Evolutionary conservation across 2,888 invertebrate species (phyloP).

Genomic region (Chelonus formosanus): DNA sequence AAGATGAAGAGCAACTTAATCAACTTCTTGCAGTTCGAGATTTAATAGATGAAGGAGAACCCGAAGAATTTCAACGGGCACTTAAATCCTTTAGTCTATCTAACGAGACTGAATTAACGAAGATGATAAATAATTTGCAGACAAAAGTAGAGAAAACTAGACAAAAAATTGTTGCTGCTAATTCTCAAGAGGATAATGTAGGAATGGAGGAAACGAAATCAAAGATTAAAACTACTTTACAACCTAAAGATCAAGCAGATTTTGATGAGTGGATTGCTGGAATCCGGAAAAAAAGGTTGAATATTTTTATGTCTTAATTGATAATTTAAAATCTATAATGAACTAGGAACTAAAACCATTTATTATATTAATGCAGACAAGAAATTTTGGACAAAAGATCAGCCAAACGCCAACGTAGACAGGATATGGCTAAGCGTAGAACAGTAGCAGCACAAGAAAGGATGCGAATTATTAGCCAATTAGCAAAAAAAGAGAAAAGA

Average conservation of each 20-base stretch:
- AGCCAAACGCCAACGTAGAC: conserved; percentile 79
- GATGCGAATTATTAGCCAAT: conserved; percentile 91
- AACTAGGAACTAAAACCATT: too few species aligned
- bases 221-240: conserved; percentile 64
- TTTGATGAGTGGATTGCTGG: conserved; percentile 69
- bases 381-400: conserved; percentile 78
- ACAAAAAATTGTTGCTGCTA: conserved; percentile 78
- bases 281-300: conserved; percentile 71
- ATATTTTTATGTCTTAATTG: conserved; percentile 17
- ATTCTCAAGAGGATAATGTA: conserved; percentile 72
- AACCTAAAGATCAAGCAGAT: conserved; percentile 67
- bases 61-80: conserved; percentile 77
- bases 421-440: conserved; percentile 88
- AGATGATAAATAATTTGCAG: conserved; percentile 75
- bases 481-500: conserved; percentile 81
- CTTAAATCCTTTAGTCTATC: conserved; percentile 79
- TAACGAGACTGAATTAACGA: conserved; percentile 81
- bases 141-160: conserved; percentile 79
- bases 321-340: too few species aligned
- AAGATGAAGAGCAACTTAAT: conserved; percentile 87
- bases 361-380: conserved; percentile 67
- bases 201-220: conserved; percentile 68
- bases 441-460: conserved; percentile 94
- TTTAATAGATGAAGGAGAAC: conserved; percentile 78
- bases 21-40: conserved; percentile 81